Evolutionary conservation across 2,888 invertebrate species (phyloP), one percentile per base, ranked within the genome.

Genomic region (Cantharis nigra): DNA sequence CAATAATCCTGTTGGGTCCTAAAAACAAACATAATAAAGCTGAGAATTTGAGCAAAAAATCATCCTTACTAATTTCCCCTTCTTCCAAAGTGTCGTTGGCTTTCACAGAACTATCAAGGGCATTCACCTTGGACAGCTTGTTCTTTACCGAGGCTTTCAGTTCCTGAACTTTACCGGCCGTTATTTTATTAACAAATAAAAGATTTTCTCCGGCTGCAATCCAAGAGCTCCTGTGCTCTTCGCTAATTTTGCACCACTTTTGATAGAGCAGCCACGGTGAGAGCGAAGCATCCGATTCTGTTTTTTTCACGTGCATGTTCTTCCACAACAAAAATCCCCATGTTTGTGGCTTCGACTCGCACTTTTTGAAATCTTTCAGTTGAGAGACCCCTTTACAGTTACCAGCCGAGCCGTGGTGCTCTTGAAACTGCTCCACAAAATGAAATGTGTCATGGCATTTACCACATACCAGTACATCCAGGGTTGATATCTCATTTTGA

Each of bases 311-410:
- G 82, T 92, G 91, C 10, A 91, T 90, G 76, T 91, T 91, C 85
- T 96, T 96, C 96, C 96, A 96, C 64, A 96, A 86, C 4, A 95
- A 89, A 85, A 95, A 96, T 63, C 95, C 96, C 96, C 96, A 96
- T 10, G 96, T 94, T 89, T 95, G 94, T 9, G 95, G 93, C 87
- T 95, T 95, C 77, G 92, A 92, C 87, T 95, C 95, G 86, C 92
- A 92, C 91, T 94, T 88, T 65, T 94, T 89, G 75, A 87, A 88
- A 70, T 89, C 93, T 83, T 92, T 91, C 63, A 94, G 91, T 73
- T 91, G 90, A 67, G 93, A 93, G 78, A 91, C 90, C 81, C 91
- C 91, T 49, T 91, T 90, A 82, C 93, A 93, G 75, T 90, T 90
- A 72, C 90, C 91, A 13, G 89, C 89, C n/a, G 81, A 78, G 81